phyloP scores from a whole-genome alignment of 1,140 invertebrate species.

The Drosophila baimaii region DNA sequence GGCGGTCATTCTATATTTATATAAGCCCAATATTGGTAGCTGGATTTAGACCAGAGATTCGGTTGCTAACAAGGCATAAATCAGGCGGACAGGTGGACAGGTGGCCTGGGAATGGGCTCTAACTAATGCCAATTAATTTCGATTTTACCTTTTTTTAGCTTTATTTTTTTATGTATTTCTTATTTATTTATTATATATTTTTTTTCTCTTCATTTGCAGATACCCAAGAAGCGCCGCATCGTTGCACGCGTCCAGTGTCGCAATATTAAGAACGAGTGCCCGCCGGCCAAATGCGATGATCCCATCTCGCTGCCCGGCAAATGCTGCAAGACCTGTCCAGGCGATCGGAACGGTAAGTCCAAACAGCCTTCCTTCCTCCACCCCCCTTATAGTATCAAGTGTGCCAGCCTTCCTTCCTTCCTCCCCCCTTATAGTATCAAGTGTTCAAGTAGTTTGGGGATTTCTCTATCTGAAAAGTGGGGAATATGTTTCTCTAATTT shows the following conservation, averaged over 20 bases:
- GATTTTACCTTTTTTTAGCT: neutral
- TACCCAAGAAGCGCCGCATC: slow-evolving; percentile 94
- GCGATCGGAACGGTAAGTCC: slow-evolving; percentile 88
- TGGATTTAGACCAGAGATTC: slow-evolving; percentile 53
- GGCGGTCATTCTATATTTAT: slow-evolving; percentile 42
- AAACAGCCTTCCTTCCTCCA: no score
- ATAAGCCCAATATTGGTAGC: slow-evolving; percentile 21
- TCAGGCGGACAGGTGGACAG: slow-evolving; percentile 29
- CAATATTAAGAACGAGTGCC: slow-evolving; percentile 96
- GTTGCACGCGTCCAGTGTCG: slow-evolving; percentile 93
- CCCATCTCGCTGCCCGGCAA: slow-evolving; percentile 92
- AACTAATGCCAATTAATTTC: slow-evolving; percentile 32
- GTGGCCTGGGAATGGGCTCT: slow-evolving; percentile 31
- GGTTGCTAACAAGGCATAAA: slow-evolving; percentile 27
- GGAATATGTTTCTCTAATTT: no score
- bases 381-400: no score
- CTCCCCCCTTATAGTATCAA: no score
- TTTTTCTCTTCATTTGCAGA: slow-evolving; percentile 86
- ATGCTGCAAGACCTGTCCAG: slow-evolving; percentile 95
- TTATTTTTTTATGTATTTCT: neutral
- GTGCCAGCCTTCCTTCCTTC: no score
- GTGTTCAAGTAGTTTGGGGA: no score
- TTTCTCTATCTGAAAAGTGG: no score
- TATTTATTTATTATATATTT: slow-evolving; percentile 10
- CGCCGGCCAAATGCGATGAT: slow-evolving; percentile 92